Evolutionary conservation across 2,113 vertebrate genomes (phyloP).

Genomic region (Apus apus): DNA sequence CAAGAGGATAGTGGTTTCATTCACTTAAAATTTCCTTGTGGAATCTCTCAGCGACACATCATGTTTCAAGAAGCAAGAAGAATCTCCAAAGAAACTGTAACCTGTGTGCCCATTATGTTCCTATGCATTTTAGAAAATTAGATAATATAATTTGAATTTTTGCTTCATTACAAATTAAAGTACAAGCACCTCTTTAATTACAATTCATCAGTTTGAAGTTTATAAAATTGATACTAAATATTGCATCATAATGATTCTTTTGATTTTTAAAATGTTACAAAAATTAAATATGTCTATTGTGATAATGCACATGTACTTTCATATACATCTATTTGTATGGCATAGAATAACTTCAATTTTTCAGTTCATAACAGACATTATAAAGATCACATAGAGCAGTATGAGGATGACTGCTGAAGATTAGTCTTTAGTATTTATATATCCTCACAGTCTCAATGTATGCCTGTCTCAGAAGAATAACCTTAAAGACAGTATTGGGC

Average conservation of each 20-base stretch:
- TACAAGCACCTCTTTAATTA: background rate
- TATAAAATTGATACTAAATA: background rate
- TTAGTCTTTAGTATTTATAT: background rate
- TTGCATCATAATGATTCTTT: background rate
- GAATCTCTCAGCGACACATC: background rate
- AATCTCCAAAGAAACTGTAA: background rate
- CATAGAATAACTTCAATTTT: background rate
- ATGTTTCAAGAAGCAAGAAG: background rate
- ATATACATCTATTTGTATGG: background rate
- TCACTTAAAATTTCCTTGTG: background rate
- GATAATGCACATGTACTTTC: background rate
- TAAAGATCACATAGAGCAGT: background rate
- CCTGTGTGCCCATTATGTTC: background rate
- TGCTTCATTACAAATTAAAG: background rate
- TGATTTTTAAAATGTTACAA: background rate
- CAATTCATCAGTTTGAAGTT: background rate
- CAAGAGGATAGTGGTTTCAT: background rate
- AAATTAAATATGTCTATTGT: background rate
- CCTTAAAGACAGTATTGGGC: background rate
- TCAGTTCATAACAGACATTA: background rate
- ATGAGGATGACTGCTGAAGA: background rate
- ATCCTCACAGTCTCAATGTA: background rate
- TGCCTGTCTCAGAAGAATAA: background rate
- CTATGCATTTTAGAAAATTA: background rate
- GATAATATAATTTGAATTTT: background rate